Conservation (phyloP, 2,797 vertebrate species). For the Cynopterus sphinx region DNA sequence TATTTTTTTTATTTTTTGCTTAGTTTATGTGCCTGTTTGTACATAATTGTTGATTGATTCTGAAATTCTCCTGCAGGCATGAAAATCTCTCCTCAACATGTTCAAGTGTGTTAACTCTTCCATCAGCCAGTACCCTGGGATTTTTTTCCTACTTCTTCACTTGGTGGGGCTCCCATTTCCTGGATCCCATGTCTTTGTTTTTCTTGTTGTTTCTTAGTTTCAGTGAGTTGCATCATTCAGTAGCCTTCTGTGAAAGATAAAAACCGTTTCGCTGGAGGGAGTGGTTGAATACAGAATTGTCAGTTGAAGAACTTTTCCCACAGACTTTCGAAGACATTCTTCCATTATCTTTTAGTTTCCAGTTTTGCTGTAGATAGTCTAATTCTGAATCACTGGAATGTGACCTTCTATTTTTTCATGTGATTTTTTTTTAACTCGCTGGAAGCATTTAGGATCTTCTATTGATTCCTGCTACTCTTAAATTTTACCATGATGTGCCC, state of each 20-base stretch:
- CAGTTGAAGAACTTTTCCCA: background rate
- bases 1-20: background rate
- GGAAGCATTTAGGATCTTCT: constrained; percentile 35
- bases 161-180: background rate
- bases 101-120: background rate
- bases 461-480: constrained; percentile 55
- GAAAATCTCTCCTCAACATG: background rate
- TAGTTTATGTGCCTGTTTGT: background rate
- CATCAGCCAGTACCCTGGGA: background rate
- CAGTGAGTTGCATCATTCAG: background rate
- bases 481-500: background rate
- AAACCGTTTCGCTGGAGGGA: background rate
- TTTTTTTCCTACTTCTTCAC: background rate
- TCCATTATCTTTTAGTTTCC: background rate
- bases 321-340: background rate
- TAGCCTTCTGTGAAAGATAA: background rate
- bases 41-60: background rate
- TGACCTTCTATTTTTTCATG: constrained; percentile 41
- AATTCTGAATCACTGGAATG: constrained; percentile 27
- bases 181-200: background rate
- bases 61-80: background rate
- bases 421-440: constrained; percentile 1
- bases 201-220: background rate
- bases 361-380: background rate
- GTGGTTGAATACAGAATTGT: background rate